Base-by-base conservation (phyloP, 53 echinoderm and acorn worm species). In the Paelopatides confundens region DNA sequence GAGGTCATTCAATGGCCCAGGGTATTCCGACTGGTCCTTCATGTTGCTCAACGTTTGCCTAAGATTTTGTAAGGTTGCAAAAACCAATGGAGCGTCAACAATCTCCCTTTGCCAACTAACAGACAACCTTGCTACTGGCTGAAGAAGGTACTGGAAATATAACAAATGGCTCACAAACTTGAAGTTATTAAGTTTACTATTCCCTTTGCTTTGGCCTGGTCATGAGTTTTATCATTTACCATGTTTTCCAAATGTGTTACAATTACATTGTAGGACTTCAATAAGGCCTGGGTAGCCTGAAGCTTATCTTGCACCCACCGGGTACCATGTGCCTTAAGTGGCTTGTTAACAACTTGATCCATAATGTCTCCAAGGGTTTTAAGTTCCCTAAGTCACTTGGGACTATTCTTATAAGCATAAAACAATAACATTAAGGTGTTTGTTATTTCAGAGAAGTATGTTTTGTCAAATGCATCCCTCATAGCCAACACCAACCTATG, bases 241-340 rank as follows among this genome's bases (percentile, higher is more conserved):
- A 89, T 82, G 58, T 85, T 62, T 85, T 76, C 90, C 74, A 90
- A 63, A 76, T 85, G 90, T 32, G 76, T 64, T 33, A 85, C 65
- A 62, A 87, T 67, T 71, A 85, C 90, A 46, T 38, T 70, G 83
- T 90, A 90, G 52, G 85, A 90, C 37, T 68, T 85, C 64, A 76
- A 29, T 53, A 90, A 53, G 46, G 76, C 53, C 39, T 67, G 63
- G 62, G 53, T 65, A 34, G 85, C 85, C 85, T 35, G 69, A 68
- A 50, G 85, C 85, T 90, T 85, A 76, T 85, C 64, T 69, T 90
- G 90, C 62, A 90, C 74, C 90, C 90, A 89, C 52, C 84, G 46
- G 46, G 89, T 89, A 40, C 84, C 83, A 83, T 83, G 83, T 27
- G 89, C 83, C 38, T 85, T 85, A 4, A 69, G 53, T 85, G 86